These are phyloP conservation scores for Ernsta delagoae DNA, from an alignment of 2,888 invertebrate species.

Conservation along the genomic window DNA sequence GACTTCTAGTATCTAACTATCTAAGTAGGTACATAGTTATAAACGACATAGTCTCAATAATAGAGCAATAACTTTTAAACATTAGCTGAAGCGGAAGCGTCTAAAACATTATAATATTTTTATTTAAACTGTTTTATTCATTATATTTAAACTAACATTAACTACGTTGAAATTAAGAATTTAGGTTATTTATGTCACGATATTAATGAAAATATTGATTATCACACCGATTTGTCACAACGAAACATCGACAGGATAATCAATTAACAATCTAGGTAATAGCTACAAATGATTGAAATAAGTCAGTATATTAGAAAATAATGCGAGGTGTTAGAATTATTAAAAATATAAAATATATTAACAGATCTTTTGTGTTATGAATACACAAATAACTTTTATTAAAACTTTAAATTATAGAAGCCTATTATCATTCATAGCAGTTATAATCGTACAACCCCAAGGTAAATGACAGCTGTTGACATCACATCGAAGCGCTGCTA, in stretches of 20 bases:
- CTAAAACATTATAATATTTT: not conserved
- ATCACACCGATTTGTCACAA: too few species aligned
- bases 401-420: not conserved
- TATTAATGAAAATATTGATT: too few species aligned
- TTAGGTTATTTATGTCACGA: not conserved
- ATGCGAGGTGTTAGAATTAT: slow-evolving; percentile 6
- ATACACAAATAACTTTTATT: not conserved
- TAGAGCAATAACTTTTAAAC: not conserved
- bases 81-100: slow-evolving; percentile 27
- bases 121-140: not conserved
- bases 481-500: not conserved
- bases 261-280: not conserved
- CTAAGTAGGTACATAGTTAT: not conserved
- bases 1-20: not conserved
- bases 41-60: not conserved
- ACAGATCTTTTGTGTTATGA: slow-evolving; percentile 11
- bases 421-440: not conserved
- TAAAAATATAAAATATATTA: not conserved
- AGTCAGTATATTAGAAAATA: not conserved
- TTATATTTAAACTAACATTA: not conserved
- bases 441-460: too few species aligned
- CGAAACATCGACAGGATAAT: not conserved
- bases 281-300: too few species aligned
- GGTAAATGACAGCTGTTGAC: too few species aligned
- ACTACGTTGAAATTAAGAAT: too few species aligned